Conservation (phyloP, 1,140 invertebrate species). For the Cyclina sinensis region DNA sequence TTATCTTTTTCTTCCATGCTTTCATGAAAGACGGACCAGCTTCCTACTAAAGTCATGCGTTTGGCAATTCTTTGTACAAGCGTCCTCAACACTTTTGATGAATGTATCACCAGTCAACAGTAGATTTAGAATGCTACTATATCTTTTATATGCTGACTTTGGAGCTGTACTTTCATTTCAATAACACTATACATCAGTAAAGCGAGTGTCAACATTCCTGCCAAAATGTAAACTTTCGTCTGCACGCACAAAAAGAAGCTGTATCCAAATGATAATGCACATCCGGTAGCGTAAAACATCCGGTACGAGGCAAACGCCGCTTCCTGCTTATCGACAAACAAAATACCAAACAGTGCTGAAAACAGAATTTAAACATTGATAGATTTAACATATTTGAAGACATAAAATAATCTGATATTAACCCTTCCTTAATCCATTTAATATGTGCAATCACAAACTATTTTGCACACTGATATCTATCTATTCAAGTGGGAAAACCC, state of each 20-base stretch:
- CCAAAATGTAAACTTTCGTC: constrained; percentile 84
- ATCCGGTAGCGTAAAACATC: constrained; percentile 85
- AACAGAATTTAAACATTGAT: constrained; percentile 52
- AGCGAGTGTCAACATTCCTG: constrained; percentile 76
- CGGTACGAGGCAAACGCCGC: constrained; percentile 84
- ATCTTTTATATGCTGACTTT: constrained; percentile 83
- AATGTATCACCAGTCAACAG: too few species aligned
- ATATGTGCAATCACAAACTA: too few species aligned
- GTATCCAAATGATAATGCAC: constrained; percentile 85
- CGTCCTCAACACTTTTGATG: too few species aligned
- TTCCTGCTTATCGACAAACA: constrained; percentile 85
- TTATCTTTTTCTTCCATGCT: too few species aligned
- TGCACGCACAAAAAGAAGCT: constrained; percentile 85
- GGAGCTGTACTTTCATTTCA: constrained; percentile 84
- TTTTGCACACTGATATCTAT: too few species aligned
- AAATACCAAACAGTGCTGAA: constrained; percentile 85
- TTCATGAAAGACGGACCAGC: too few species aligned
- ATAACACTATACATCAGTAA: constrained; percentile 82
- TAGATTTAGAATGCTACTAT: constrained; percentile 81
- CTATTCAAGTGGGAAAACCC: too few species aligned
- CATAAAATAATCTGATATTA: too few species aligned
- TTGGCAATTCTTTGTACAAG: too few species aligned
- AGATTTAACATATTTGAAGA: too few species aligned
- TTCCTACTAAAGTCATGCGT: too few species aligned
- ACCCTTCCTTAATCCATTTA: too few species aligned